These are phyloP conservation scores for Phrixothrix hirtus DNA, from an alignment of 2,888 invertebrate genomes.

Conservation along the genomic window DNA sequence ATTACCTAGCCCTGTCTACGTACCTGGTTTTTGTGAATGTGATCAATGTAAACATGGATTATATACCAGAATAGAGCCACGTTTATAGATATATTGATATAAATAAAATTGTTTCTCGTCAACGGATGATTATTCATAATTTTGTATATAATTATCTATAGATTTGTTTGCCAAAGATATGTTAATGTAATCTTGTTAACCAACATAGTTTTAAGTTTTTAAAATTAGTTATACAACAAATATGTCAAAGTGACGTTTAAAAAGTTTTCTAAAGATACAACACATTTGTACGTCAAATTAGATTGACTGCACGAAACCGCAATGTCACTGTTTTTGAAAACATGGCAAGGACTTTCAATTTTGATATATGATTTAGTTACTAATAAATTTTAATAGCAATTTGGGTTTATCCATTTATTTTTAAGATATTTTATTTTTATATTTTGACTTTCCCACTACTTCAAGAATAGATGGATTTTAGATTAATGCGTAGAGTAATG, in stretches of 20 bases:
- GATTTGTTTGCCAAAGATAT: constrained; percentile 8
- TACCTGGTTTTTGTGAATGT: constrained; percentile 56
- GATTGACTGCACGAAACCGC: no score
- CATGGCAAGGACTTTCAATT: no score
- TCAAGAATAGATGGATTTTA: no score
- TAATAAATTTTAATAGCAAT: no score
- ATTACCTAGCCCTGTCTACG: constrained; percentile 54
- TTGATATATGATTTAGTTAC: no score
- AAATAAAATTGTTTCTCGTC: background rate
- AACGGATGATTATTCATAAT: no score
- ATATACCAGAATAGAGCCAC: constrained; percentile 45
- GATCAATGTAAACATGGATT: constrained; percentile 54
- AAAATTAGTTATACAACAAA: constrained; percentile 4
- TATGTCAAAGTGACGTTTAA: background rate
- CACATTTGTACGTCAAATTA: no score
- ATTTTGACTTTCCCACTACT: no score
- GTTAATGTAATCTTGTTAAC: background rate
- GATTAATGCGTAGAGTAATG: no score
- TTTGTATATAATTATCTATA: background rate
- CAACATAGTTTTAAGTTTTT: background rate
- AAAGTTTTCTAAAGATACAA: background rate
- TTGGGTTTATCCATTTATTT: no score
- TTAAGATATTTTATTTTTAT: no score
- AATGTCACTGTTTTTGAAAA: no score
- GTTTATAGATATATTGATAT: constrained; percentile 26